These are phyloP conservation scores for Myrmecobius fasciatus DNA, from an alignment of 2,113 vertebrate species.

Conservation along the genomic window DNA sequence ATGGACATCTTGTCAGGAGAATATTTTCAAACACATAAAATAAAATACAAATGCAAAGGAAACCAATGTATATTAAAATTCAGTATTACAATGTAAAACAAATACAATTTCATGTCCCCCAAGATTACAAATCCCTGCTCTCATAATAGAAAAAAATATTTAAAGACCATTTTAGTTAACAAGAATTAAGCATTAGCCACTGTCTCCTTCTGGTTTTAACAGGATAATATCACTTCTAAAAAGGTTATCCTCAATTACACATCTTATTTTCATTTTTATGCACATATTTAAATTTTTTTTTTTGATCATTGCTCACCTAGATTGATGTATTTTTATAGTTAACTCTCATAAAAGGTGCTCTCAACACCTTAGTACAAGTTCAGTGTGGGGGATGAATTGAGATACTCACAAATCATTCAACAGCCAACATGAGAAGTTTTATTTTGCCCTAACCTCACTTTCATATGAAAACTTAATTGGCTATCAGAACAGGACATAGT, in stretches of 20 bases:
- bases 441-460: no score
- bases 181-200: not conserved
- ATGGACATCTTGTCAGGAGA: not conserved
- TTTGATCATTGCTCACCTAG: not conserved
- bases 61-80: not conserved
- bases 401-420: no score
- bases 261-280: not conserved
- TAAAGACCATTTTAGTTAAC: not conserved
- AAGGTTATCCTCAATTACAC: not conserved
- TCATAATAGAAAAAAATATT: not conserved
- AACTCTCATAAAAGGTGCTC: not conserved
- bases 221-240: not conserved
- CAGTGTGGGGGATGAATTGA: no score
- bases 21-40: not conserved
- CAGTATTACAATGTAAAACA: not conserved
- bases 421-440: no score
- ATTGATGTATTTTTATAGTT: not conserved
- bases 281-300: no score
- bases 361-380: no score
- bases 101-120: not conserved
- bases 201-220: not conserved
- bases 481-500: no score
- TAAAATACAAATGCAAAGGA: not conserved
- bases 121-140: not conserved
- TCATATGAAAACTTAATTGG: no score